phyloP scores from a whole-genome alignment of 2,797 vertebrate genomes.

The Pteronotus mesoamericanus region DNA sequence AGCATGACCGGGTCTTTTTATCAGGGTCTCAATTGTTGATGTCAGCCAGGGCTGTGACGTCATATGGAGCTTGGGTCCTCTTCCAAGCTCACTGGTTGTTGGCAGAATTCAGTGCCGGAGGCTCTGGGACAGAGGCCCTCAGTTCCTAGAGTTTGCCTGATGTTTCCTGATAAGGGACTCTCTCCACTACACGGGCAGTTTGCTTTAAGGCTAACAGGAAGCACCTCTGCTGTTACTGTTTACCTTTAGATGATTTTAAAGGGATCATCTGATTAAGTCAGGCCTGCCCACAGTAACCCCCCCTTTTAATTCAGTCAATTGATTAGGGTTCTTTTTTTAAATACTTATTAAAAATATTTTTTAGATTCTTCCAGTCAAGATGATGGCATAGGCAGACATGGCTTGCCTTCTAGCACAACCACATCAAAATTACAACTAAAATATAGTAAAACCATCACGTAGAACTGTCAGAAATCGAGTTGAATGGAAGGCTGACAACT shows the following conservation, averaged over 20 bases:
- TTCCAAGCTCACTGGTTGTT: background rate
- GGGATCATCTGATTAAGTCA: background rate
- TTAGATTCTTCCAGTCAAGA: background rate
- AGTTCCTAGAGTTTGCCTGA: background rate
- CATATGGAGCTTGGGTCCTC: background rate
- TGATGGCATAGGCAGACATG: background rate
- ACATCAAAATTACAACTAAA: background rate
- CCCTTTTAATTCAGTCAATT: background rate
- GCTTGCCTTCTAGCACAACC: background rate
- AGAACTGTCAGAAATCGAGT: background rate
- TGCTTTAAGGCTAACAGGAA: background rate
- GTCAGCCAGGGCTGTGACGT: background rate
- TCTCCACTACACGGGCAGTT: background rate
- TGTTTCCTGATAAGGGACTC: background rate
- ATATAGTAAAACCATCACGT: background rate
- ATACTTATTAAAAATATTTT: background rate
- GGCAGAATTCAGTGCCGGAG: background rate
- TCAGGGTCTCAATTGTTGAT: background rate
- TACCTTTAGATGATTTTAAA: background rate
- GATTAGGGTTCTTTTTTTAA: background rate
- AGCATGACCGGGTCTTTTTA: background rate
- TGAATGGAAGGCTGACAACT: background rate
- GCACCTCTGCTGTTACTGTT: background rate
- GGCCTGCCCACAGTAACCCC: background rate
- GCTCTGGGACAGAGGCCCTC: background rate